Evolutionary conservation across 1,140 invertebrate species (phyloP), one percentile per base, ranked within the genome.

Genomic region (Ladona fulva): DNA sequence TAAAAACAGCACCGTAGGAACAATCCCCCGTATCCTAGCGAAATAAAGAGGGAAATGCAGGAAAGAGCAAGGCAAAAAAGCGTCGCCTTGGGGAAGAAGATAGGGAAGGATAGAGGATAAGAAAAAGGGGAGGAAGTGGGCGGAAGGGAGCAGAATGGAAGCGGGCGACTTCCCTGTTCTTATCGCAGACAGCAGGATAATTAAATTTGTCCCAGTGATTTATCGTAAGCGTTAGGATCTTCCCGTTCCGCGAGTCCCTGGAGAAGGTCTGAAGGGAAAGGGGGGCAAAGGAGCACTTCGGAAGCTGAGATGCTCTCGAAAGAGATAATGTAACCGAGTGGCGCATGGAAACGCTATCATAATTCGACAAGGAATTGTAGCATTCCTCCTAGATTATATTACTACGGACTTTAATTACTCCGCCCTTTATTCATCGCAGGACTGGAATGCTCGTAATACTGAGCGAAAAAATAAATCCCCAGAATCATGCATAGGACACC

Each of bases 201-300:
- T 87, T 87, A 87, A 87, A 87, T 87, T 87, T 87, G 86, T 87
- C 86, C 83, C 81, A 78, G 85, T 87, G 86, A 87, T 87, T 87
- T 87, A 87, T 87, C 59, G 76, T 52, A 25, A 25, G 76, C 42
- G 42, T 25, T 25, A 77, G 76, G 24, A 77, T 77, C 52, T 12
- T 66, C 52, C 52, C 44, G 25, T 24, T 19, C 25, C 44, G 74
- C 74, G 74, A 74, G 74, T 25, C 22, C 74, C 22, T 74, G 25
- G 22, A 24, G 25, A 74, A 74, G 74, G 25, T 74, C 22, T 25
- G 74, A 75, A n/a, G 1, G 19, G 52, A 66, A 22, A 12, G 16
- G 52, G 52, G n/a, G 52, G 12, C 24, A 1, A 24, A 12, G 5
- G 52, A 66, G 14, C 29, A 37, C 29, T 37, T 37, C 8, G 8